These are phyloP conservation scores for Reticulitermes lucifugus DNA, from an alignment of 2,888 invertebrate genomes.

Conservation along the genomic window DNA sequence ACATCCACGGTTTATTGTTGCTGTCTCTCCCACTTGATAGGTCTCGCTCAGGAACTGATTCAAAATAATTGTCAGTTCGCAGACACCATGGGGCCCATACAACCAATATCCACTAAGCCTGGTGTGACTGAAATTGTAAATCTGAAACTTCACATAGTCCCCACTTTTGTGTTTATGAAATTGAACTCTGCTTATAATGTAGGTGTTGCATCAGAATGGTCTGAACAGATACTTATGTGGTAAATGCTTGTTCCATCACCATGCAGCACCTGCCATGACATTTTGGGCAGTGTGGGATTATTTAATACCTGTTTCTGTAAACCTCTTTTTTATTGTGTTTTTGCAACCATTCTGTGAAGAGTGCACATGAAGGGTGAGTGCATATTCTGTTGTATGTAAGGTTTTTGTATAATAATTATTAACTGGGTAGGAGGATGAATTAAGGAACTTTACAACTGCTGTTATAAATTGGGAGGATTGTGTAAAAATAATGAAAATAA, in stretches of 20 bases:
- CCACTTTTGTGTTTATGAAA: no score
- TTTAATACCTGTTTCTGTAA: neutral
- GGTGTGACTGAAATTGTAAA: no score
- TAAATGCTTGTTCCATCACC: neutral
- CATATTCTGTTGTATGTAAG: constrained; percentile 5
- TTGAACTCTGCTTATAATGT: no score
- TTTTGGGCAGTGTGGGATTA: neutral
- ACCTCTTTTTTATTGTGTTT: neutral
- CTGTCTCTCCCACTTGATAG: no score
- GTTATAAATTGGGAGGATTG: neutral
- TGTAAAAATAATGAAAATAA: neutral
- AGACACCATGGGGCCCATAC: no score
- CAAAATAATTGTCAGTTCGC: no score
- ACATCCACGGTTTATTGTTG: no score
- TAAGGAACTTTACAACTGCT: neutral
- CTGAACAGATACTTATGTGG: neutral
- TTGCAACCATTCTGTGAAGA: neutral
- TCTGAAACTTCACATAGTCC: no score
- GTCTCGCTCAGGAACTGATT: no score
- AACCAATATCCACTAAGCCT: no score
- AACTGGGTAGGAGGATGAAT: neutral
- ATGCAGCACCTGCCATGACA: no score
- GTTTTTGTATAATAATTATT: constrained; percentile 15
- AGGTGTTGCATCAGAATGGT: neutral
- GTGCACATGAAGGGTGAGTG: neutral